A percentile compares a stretch with the other conserved stretches of the same genome.
phyloP scores from a whole-genome alignment of 2,113 vertebrate species.

The Passer domesticus region DNA sequence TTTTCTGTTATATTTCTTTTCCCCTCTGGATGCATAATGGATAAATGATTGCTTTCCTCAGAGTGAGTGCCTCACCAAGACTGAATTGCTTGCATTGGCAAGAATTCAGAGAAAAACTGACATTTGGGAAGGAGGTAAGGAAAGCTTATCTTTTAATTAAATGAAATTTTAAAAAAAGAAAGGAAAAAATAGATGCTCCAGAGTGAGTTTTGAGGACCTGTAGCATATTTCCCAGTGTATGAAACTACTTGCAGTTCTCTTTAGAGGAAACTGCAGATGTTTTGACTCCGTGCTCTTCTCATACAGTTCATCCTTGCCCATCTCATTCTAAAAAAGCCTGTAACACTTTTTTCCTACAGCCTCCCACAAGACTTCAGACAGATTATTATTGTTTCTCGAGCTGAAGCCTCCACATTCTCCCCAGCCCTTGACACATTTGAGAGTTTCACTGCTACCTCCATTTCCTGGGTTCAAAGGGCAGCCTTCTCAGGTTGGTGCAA shows the following conservation, averaged over 20 bases:
- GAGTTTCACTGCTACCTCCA: neutral
- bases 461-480: neutral
- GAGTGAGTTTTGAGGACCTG: neutral
- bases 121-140: neutral
- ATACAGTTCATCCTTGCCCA: neutral
- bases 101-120: neutral
- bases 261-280: neutral
- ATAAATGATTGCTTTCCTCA: neutral
- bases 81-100: neutral
- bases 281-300: neutral
- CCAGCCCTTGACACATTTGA: neutral
- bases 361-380: neutral
- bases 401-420: neutral
- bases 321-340: neutral
- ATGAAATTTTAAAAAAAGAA: neutral
- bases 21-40: neutral
- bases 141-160: constrained; percentile 14
- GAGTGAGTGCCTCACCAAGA: neutral
- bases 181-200: neutral
- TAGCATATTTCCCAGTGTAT: neutral
- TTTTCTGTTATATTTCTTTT: neutral
- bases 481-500: neutral
- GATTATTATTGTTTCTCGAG: neutral
- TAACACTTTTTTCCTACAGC: neutral
- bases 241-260: neutral